A percentile compares a stretch with the other conserved stretches of the same genome.
Evolutionary conservation across 2,888 invertebrate genomes (phyloP).

Genomic region (Ophioninae sp.): DNA sequence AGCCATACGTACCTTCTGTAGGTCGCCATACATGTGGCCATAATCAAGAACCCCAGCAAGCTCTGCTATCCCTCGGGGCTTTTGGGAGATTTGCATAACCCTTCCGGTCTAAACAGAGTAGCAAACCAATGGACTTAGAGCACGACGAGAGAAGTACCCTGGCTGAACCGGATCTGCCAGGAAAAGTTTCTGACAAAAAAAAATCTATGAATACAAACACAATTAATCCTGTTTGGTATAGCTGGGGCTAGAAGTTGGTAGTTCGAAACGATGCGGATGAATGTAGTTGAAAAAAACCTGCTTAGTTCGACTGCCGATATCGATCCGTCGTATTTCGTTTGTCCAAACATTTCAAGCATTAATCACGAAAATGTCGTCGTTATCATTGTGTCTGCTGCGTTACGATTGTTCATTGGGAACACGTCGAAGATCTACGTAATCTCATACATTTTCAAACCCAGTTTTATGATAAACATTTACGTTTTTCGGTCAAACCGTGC

Average conservation of each 20-base stretch:
- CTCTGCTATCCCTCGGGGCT: conserved; percentile 56
- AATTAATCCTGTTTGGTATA: conserved; percentile 32
- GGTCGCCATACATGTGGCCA: conserved; percentile 25
- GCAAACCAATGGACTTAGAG: conserved; percentile 26
- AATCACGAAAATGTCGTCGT: not conserved
- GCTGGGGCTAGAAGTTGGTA: conserved; percentile 5
- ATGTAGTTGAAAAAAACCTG: not conserved
- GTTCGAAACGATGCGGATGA: not conserved
- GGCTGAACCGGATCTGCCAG: conserved; percentile 16
- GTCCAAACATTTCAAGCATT: no score
- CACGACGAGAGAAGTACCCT: conserved; percentile 36
- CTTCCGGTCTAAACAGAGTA: conserved; percentile 52
- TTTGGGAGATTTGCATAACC: conserved; percentile 60
- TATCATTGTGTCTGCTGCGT: no score
- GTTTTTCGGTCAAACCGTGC: no score
- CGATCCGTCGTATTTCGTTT: no score
- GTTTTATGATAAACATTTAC: no score
- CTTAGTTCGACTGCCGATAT: no score
- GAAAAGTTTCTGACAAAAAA: conserved; percentile 28
- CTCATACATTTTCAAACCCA: no score
- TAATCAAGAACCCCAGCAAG: conserved; percentile 53
- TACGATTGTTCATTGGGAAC: no score
- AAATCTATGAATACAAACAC: conserved; percentile 36
- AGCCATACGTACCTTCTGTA: conserved; percentile 54
- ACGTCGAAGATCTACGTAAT: no score